These are phyloP conservation scores for Telenomus remus DNA, from an alignment of 1,140 invertebrate genomes.

Conservation along the genomic window DNA sequence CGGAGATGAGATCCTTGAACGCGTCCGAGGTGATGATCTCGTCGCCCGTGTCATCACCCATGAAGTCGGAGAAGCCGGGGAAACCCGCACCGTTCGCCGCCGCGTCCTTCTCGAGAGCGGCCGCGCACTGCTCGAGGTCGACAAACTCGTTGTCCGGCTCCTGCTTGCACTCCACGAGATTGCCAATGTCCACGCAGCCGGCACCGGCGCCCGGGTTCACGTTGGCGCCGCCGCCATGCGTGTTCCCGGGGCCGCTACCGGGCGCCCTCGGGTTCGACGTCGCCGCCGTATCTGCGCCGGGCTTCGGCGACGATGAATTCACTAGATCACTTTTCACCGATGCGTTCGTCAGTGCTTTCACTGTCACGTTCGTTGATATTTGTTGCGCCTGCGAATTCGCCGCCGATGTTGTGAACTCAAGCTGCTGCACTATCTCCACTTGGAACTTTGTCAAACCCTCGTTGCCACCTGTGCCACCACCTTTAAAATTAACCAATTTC, in stretches of 20 bases:
- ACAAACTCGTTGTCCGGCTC: slow-evolving; percentile 89
- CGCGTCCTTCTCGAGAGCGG: slow-evolving; percentile 86
- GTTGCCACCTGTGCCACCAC: slow-evolving; percentile 67
- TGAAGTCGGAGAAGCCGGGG: slow-evolving; percentile 85
- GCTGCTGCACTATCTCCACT: slow-evolving; percentile 92
- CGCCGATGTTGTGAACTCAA: slow-evolving; percentile 89
- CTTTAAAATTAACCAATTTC: slow-evolving; percentile 42
- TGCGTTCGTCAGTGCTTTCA: slow-evolving; percentile 89
- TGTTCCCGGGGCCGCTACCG: slow-evolving; percentile 23
- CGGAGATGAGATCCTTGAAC: slow-evolving; percentile 91
- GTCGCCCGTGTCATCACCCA: slow-evolving; percentile 87
- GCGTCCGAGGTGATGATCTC: slow-evolving; percentile 87
- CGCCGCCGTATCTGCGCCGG: slow-evolving; percentile 63
- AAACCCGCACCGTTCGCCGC: slow-evolving; percentile 82
- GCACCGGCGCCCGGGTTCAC: slow-evolving; percentile 42
- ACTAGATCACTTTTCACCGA: slow-evolving; percentile 84
- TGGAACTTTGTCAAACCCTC: slow-evolving; percentile 88
- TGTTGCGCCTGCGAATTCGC: slow-evolving; percentile 90
- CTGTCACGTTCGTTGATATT: slow-evolving; percentile 94
- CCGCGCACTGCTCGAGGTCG: slow-evolving; percentile 86
- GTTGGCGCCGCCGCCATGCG: slow-evolving; percentile 10
- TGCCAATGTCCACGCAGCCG: slow-evolving; percentile 75
- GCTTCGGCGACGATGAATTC: slow-evolving; percentile 74
- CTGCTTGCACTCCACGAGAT: slow-evolving; percentile 88
- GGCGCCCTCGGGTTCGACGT: slow-evolving; percentile 30